Evolutionary conservation across 2,797 vertebrate genomes (phyloP), one percentile per base, ranked within the genome.

Genomic region (Mormyrops boulengeri): DNA sequence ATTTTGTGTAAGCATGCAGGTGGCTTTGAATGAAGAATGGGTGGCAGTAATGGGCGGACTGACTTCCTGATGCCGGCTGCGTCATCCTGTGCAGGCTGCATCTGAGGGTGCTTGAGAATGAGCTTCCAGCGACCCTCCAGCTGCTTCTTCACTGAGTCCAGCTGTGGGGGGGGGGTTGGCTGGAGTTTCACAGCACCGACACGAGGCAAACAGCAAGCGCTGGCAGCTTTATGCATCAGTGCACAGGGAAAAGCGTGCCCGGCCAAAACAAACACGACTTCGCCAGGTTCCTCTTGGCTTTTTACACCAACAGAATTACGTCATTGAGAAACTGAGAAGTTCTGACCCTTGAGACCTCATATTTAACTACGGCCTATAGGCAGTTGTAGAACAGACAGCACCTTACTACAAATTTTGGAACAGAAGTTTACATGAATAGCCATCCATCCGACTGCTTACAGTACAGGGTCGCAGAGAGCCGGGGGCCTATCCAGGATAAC

Each of bases 21-120:
- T 22, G 26, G 34, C 14, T 2, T 22, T 4, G 62, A n/a, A 50
- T 77, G 41, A 4, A 7, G 26, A 30, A 62, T 87, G 4, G 52
- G n/a, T 50, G 2, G 41, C 47, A 49, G 19, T 85, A 50, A 85
- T 11, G 82, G 8, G 8, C 11, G 77, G 11, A 3, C 94, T 91
- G 91, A 97, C 98, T 93, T 97, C 47, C 94, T 94, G 91, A 98
- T 91, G 1, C 91, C 95, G 0, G 97, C 97, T 0, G 96, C 97
- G 0, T 96, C 95, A 0, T 96, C 94, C 0, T 91, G 91, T 30
- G 93, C 93, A 0, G 93, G 88, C 60, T 93, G 94, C 17, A 93
- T 93, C 92, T 94, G 94, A 66, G 97, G 95, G 93, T 95, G 95
- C 89, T 94, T 91, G 0, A 93, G 91, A 88, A 97, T 92, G 1